phyloP scores from a whole-genome alignment of 1,140 invertebrate species.

The Hermatobates lingyangjiaoensis region DNA sequence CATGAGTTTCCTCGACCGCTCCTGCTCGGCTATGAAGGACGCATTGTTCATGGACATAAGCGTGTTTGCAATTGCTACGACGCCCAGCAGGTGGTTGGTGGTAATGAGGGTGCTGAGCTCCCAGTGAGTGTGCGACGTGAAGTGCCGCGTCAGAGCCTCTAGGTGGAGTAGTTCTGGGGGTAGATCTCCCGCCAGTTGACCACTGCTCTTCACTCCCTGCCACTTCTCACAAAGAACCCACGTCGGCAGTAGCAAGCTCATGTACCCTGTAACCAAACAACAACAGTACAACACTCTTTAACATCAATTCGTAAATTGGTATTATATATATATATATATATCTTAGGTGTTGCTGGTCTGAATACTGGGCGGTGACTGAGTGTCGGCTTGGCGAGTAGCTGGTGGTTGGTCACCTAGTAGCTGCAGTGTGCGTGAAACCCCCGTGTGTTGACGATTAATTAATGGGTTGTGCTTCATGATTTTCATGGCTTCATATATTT shows the following conservation, averaged over 20 bases:
- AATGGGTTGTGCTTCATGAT: no score
- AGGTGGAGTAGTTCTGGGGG: conserved; percentile 52
- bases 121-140: conserved; percentile 80
- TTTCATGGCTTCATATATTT: no score
- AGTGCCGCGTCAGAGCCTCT: conserved; percentile 58
- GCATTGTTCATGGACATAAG: conserved; percentile 96
- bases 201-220: conserved; percentile 10
- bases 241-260: conserved; percentile 82
- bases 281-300: no score
- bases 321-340: no score
- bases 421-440: no score
- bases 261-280: conserved; percentile 43
- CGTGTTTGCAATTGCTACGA: conserved; percentile 89
- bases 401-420: no score
- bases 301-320: no score
- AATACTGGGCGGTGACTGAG: no score
- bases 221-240: conserved; percentile 33
- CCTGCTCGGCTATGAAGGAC: conserved; percentile 72
- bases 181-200: conserved; percentile 27
- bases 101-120: conserved; percentile 85
- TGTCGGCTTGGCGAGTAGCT: no score
- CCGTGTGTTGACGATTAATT: no score
- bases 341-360: no score
- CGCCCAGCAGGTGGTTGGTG: conserved; percentile 84
- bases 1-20: conserved; percentile 53